Evolutionary conservation across 2,888 invertebrate genomes (phyloP).

Genomic region (Toxonevra muliebris): DNA sequence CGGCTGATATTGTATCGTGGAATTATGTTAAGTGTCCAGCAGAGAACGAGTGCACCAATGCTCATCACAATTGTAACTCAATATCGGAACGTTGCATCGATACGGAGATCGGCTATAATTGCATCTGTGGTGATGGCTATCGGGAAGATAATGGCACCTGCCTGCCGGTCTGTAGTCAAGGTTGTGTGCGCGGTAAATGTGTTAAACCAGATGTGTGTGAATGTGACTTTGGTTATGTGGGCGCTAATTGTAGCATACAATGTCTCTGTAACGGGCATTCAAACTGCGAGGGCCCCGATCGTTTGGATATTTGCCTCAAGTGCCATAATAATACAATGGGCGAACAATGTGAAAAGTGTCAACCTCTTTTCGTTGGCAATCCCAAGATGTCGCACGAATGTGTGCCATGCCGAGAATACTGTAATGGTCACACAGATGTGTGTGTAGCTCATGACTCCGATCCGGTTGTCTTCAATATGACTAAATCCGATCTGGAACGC

Average conservation of each 20-base stretch:
- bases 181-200: constrained; percentile 87
- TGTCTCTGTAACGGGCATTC: constrained; percentile 96
- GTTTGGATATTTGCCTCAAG: constrained; percentile 80
- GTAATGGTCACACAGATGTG: constrained; percentile 86
- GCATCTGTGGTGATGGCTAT: constrained; percentile 82
- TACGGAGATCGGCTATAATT: constrained; percentile 74
- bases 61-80: constrained; percentile 88
- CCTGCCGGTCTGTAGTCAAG: constrained; percentile 82
- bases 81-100: constrained; percentile 91
- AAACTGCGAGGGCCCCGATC: constrained; percentile 87
- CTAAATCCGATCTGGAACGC: constrained; percentile 69
- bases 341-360: constrained; percentile 89
- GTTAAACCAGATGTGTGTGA: constrained; percentile 83
- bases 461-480: constrained; percentile 66
- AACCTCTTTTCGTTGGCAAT: constrained; percentile 90
- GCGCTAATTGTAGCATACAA: constrained; percentile 91
- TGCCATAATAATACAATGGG: constrained; percentile 96
- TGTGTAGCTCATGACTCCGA: constrained; percentile 73
- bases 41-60: constrained; percentile 92
- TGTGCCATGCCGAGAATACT: constrained; percentile 86
- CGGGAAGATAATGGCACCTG: constrained; percentile 74
- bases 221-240: constrained; percentile 95
- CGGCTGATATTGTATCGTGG: constrained; percentile 78
- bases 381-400: constrained; percentile 86
- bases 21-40: constrained; percentile 89